phyloP scores from a whole-genome alignment of 2,113 vertebrate genomes.

The Butastur rufipennis region DNA sequence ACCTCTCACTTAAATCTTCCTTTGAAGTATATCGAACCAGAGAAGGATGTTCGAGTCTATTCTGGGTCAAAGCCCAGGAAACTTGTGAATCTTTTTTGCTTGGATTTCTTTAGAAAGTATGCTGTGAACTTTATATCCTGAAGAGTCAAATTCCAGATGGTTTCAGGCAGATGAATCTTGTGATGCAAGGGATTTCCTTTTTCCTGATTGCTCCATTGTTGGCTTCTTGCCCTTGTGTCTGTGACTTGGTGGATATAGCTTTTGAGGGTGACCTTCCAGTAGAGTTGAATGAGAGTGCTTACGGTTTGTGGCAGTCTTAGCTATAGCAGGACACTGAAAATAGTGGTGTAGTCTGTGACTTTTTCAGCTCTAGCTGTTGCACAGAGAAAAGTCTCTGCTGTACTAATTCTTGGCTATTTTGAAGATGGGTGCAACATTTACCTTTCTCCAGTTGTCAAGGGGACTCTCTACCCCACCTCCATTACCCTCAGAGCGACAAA shows the following conservation, averaged over 20 bases:
- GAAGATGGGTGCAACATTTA: background rate
- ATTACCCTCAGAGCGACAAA: background rate
- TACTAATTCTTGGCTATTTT: background rate
- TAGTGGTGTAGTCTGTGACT: background rate
- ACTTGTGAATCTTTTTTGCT: conserved; percentile 39
- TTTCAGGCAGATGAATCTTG: conserved; percentile 57
- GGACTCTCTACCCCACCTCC: background rate
- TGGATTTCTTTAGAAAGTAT: conserved; percentile 40
- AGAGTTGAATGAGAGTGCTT: background rate
- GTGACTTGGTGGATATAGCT: background rate
- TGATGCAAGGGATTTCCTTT: conserved; percentile 73
- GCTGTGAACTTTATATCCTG: conserved; percentile 68
- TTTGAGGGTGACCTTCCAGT: background rate
- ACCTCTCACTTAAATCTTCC: conserved; percentile 13
- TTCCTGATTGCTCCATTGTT: conserved; percentile 54
- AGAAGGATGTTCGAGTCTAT: conserved; percentile 14
- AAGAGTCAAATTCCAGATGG: conserved; percentile 64
- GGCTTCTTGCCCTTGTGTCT: conserved; percentile 54
- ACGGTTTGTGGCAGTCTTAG: background rate
- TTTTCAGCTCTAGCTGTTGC: background rate
- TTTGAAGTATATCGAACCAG: background rate
- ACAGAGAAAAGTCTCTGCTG: background rate
- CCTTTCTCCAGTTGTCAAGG: background rate
- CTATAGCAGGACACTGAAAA: background rate
- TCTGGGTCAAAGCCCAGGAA: conserved; percentile 61